Conservation (phyloP, 1,140 invertebrate species). For the Drosophila bipectinata region DNA sequence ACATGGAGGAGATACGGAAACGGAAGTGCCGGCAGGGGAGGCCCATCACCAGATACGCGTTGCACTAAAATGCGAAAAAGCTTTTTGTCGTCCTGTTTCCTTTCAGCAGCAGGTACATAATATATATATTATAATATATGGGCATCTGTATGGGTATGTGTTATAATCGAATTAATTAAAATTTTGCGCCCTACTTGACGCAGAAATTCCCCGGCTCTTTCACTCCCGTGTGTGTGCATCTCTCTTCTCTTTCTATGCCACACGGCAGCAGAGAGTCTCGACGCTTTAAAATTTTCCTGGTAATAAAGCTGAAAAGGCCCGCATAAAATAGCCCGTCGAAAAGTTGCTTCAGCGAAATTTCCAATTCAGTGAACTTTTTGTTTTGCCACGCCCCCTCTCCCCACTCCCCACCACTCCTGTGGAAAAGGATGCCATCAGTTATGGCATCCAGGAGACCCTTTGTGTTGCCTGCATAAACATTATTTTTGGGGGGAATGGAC, state of each 20-base stretch:
- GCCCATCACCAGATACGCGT: constrained; percentile 13
- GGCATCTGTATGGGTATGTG: constrained; percentile 42
- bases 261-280: constrained; percentile 4
- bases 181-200: constrained; percentile 62
- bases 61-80: constrained; percentile 66
- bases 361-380: constrained; percentile 81
- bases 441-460: constrained; percentile 8
- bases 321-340: constrained; percentile 25
- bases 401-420: not conserved
- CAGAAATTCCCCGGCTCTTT: constrained; percentile 15
- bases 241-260: constrained; percentile 3
- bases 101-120: not conserved
- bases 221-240: not conserved
- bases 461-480: constrained; percentile 54
- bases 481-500: constrained; percentile 43
- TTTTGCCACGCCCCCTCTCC: constrained; percentile 35
- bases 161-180: constrained; percentile 82
- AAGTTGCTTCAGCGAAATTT: constrained; percentile 72
- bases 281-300: constrained; percentile 26
- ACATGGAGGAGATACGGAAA: not conserved
- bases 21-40: constrained; percentile 1
- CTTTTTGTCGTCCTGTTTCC: constrained; percentile 56
- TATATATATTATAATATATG: not conserved
- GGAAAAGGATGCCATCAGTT: too few relatives aligned
- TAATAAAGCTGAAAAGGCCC: constrained; percentile 31